Percentiles rank a stretch among this genome's conserved stretches.
phyloP scores from a whole-genome alignment of 2,888 invertebrate genomes.

The Salpingus planirostris region DNA sequence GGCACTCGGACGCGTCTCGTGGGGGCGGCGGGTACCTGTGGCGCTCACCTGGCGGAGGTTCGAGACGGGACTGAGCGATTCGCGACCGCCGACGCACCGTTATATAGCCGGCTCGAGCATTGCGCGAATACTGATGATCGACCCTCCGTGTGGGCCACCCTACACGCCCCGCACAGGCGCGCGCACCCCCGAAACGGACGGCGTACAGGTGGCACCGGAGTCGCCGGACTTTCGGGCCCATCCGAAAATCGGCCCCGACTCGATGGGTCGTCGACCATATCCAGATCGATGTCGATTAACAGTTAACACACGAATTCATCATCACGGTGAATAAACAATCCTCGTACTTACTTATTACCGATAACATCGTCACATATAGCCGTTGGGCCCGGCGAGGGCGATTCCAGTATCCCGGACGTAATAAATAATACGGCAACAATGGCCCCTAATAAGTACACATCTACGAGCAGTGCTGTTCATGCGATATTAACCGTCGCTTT shows the following conservation, averaged over 20 bases:
- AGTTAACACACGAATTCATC: neutral
- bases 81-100: slow-evolving; percentile 30
- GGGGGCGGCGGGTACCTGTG: too few species aligned
- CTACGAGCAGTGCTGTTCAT: slow-evolving; percentile 9
- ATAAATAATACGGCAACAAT: slow-evolving; percentile 13
- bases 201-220: slow-evolving; percentile 36
- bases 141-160: slow-evolving; percentile 28
- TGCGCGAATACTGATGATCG: slow-evolving; percentile 41
- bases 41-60: slow-evolving; percentile 25
- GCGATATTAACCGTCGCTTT: slow-evolving; percentile 13
- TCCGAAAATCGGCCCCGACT: too few species aligned
- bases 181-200: slow-evolving; percentile 28
- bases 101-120: slow-evolving; percentile 38
- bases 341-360: neutral
- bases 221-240: slow-evolving; percentile 12
- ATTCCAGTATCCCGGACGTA: slow-evolving; percentile 11
- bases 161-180: slow-evolving; percentile 33
- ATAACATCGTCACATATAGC: neutral
- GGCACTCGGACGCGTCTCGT: too few species aligned
- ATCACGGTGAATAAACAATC: neutral
- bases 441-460: slow-evolving; percentile 13
- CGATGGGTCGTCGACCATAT: too few species aligned
- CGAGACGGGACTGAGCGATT: slow-evolving; percentile 31
- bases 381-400: slow-evolving; percentile 2
- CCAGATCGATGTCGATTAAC: too few species aligned